Evolutionary conservation across 2,797 vertebrate genomes (phyloP).

Genomic region (Eulemur mongoz): DNA sequence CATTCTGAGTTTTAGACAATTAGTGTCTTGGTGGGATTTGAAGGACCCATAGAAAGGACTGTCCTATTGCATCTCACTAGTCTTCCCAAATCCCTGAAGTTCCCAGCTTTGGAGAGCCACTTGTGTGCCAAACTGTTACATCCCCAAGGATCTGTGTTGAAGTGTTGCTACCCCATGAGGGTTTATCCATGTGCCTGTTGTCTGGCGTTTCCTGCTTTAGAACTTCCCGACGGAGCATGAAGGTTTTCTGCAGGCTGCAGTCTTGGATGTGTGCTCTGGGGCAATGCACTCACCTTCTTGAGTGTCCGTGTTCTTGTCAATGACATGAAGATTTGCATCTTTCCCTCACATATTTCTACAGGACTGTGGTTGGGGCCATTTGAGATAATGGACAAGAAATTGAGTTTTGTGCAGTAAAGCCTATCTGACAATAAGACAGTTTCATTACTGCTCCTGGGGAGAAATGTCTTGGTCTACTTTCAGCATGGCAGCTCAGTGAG

Average conservation of each 20-base stretch:
- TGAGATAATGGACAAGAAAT: neutral
- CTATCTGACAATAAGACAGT: neutral
- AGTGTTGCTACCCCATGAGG: neutral
- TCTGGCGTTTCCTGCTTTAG: neutral
- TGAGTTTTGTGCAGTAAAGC: neutral
- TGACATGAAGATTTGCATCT: neutral
- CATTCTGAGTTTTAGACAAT: neutral
- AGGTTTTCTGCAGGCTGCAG: neutral
- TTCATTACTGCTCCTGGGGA: neutral
- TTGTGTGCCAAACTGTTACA: neutral
- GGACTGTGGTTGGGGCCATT: neutral
- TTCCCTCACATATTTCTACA: neutral
- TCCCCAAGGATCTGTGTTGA: neutral
- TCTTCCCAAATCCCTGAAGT: neutral
- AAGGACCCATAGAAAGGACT: neutral
- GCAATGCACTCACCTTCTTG: neutral
- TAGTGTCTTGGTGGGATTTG: neutral
- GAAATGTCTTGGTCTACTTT: neutral
- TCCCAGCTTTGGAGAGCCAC: neutral
- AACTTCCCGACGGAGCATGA: neutral
- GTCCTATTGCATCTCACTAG: too few species aligned
- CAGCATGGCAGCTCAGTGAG: rapidly evolving
- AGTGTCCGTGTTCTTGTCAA: neutral
- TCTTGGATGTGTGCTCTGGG: neutral
- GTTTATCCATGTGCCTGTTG: neutral